Evolutionary conservation across 30 jellyfish, hydroid and myxozoan species (phyloP), one percentile per base, ranked within the genome.

Genomic region (Hydra vulgaris): DNA sequence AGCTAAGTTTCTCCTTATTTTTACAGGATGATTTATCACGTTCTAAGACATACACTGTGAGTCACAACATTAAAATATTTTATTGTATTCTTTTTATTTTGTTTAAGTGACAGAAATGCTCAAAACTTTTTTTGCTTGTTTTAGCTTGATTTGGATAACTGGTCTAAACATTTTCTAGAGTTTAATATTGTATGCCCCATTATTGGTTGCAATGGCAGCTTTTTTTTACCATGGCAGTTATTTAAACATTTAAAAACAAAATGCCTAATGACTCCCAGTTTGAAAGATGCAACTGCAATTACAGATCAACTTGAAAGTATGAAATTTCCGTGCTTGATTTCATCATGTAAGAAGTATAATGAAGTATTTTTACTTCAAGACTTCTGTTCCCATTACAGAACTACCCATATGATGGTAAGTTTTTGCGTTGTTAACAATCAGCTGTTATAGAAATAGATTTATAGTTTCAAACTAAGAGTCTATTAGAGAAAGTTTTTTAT

Each of bases 71-170:
- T n/a, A n/a, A n/a, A n/a, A n/a, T n/a, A 40, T 5, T 40, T 40
- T 5, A 40, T 40, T 40, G 8, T 3, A 40, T 3, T 40, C 12
- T 40, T 40, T 40, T 40, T 12, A 3, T 40, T 40, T 40, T 40
- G 61, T 3, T 40, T 12, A 40, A 12, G 61, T 40, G n/a, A n/a
- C n/a, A n/a, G n/a, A n/a, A n/a, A n/a, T n/a, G n/a, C n/a, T n/a
- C n/a, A n/a, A n/a, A n/a, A n/a, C n/a, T n/a, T n/a, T n/a, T n/a
- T n/a, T n/a, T n/a, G n/a, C n/a, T 23, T 21, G 12, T 20, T 73
- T 73, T 73, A 78, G 85, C 23, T 54, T 78, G 22, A 78, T 54
- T 22, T 78, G 23, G 79, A 54, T n/a, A 74, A 78, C 20, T 78
- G 85, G 85, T 78, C 27, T 1, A 23, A 25, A 0, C 27, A 54